A percentile compares a stretch with the other conserved stretches of the same genome.
These are phyloP conservation scores for Lepisosteus osseus DNA, from an alignment of 2,113 vertebrate genomes.

Conservation along the genomic window DNA sequence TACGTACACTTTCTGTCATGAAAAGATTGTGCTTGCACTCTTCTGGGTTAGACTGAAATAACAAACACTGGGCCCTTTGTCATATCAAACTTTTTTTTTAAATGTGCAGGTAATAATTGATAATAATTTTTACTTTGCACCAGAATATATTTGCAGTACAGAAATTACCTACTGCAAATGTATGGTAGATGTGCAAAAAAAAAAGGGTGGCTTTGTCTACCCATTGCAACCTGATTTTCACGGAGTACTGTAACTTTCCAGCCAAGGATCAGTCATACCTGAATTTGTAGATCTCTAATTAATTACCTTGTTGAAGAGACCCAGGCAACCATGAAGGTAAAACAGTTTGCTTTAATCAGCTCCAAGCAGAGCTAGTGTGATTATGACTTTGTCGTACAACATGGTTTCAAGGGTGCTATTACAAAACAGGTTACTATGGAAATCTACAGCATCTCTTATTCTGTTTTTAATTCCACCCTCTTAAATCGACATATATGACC, in stretches of 20 bases:
- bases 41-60: too few species aligned
- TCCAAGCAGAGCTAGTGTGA: conserved; percentile 14
- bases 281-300: conserved; percentile 37
- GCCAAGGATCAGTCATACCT: conserved; percentile 37
- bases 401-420: background rate
- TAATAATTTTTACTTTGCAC: conserved; percentile 34
- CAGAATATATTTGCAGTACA: conserved; percentile 29
- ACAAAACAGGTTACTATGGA: too few species aligned
- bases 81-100: too few species aligned
- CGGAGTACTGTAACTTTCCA: conserved; percentile 44
- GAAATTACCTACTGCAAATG: conserved; percentile 18
- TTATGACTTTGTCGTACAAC: conserved; percentile 12
- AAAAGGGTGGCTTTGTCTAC: conserved; percentile 11
- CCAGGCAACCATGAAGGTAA: conserved; percentile 41
- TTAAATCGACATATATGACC: too few species aligned
- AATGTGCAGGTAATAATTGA: background rate
- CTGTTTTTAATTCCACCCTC: too few species aligned
- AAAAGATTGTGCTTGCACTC: background rate
- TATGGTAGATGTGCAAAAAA: too few species aligned
- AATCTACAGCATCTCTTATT: too few species aligned
- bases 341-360: conserved; percentile 35
- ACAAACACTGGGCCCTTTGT: too few species aligned
- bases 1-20: too few species aligned
- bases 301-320: conserved; percentile 42
- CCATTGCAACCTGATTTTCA: conserved; percentile 28